Evolutionary conservation across 2,888 invertebrate species (phyloP).

Genomic region (Eristalinus aeneus): DNA sequence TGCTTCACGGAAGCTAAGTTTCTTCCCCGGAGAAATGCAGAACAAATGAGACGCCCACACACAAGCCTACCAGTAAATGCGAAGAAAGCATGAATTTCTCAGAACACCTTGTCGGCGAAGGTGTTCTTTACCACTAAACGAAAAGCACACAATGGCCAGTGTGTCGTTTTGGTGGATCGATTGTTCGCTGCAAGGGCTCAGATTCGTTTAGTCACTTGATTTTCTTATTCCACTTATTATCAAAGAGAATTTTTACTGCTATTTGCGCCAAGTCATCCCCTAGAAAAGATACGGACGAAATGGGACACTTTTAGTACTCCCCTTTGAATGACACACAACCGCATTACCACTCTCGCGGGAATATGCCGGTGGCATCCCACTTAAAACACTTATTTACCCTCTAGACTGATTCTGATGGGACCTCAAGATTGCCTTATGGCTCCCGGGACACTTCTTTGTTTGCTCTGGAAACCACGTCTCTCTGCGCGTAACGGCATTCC

Average conservation of each 20-base stretch:
- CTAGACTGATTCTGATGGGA: not conserved
- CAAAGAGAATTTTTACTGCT: not conserved
- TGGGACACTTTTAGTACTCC: not conserved
- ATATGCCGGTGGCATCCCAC: no score
- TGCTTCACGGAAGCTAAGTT: not conserved
- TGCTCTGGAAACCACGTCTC: no score
- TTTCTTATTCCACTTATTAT: no score
- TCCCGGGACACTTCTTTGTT: no score
- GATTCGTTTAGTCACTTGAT: slow-evolving; percentile 1
- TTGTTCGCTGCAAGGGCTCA: not conserved
- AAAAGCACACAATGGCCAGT: not conserved
- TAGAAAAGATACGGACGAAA: not conserved
- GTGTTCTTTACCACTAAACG: not conserved
- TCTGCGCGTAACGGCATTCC: not conserved
- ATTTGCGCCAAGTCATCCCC: not conserved
- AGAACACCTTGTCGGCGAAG: not conserved
- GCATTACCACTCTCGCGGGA: no score
- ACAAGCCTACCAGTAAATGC: not conserved
- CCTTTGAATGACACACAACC: no score
- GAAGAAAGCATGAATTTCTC: no score
- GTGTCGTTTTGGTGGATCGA: not conserved
- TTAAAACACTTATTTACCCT: slow-evolving; percentile 32
- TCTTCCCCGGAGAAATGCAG: not conserved
- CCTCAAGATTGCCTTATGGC: no score
- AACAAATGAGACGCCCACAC: no score